Percentiles rank a stretch among this genome's conserved stretches.
These are phyloP conservation scores for Clytia hemisphaerica DNA, from an alignment of 30 jellyfish, hydroid and myxozoan species.

Conservation along the genomic window DNA sequence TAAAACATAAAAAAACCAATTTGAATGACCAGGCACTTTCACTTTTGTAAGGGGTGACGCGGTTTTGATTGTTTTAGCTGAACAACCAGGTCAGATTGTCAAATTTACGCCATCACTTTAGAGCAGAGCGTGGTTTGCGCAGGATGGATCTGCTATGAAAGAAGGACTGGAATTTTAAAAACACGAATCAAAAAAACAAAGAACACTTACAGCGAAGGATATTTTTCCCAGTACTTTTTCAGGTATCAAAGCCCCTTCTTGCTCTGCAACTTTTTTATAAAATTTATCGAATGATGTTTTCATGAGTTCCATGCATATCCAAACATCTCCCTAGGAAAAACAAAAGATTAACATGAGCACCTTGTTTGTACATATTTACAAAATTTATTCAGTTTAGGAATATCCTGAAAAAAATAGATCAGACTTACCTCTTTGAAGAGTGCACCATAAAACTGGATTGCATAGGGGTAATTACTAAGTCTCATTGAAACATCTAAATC, in stretches of 20 bases:
- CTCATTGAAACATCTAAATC: conserved; percentile 91
- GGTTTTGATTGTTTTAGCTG: no score
- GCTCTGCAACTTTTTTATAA: conserved; percentile 70
- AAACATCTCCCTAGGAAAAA: conserved; percentile 80
- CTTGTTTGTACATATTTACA: no score
- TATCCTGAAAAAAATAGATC: no score
- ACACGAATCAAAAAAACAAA: neutral
- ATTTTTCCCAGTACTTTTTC: conserved; percentile 82
- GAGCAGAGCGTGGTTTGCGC: no score
- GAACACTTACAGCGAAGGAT: conserved; percentile 72
- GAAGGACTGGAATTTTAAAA: neutral
- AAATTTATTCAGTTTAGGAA: no score
- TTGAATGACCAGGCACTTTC: no score
- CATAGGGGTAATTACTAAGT: conserved; percentile 66
- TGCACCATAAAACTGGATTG: conserved; percentile 96
- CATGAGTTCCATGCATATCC: conserved; percentile 98
- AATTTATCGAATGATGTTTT: conserved; percentile 82
- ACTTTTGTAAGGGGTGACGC: no score
- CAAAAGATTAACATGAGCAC: neutral
- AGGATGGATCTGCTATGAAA: no score
- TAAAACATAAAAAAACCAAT: no score
- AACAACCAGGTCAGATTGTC: no score
- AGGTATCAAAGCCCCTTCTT: conserved; percentile 64
- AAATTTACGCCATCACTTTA: no score
- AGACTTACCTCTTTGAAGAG: conserved; percentile 82